Percentiles rank a stretch among this genome's conserved stretches.
phyloP scores from a whole-genome alignment of 2,888 invertebrate genomes.

The Aphrophora alni region DNA sequence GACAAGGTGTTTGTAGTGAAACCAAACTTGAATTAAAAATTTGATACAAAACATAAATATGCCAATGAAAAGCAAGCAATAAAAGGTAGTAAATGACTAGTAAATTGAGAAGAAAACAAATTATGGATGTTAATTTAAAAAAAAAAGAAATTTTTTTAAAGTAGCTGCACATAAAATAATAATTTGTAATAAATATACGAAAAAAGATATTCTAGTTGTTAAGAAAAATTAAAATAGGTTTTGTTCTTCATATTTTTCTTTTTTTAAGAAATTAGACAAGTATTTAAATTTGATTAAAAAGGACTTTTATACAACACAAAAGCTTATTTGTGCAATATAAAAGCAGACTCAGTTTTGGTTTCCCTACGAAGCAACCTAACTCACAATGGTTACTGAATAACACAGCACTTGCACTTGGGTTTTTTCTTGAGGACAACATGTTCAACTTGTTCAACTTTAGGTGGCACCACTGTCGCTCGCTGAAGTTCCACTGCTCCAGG shows the following conservation, averaged over 20 bases:
- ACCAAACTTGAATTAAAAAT: neutral
- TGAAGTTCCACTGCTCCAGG: slow-evolving; percentile 65
- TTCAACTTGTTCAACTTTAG: slow-evolving; percentile 80
- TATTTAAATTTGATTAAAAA: neutral
- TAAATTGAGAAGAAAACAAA: neutral
- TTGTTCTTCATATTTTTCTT: no score
- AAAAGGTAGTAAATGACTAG: neutral
- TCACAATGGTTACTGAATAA: slow-evolving; percentile 74
- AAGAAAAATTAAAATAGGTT: no score
- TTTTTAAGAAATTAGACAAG: no score
- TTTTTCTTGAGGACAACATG: slow-evolving; percentile 94
- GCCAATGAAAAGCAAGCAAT: no score
- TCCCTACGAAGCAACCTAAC: neutral
- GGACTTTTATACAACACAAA: neutral
- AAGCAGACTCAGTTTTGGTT: neutral
- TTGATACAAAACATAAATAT: no score
- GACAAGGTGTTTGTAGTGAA: neutral
- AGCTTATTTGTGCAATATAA: slow-evolving; percentile 7
- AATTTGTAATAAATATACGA: no score
- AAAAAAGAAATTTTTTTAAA: no score
- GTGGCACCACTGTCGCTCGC: slow-evolving; percentile 72
- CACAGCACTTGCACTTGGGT: slow-evolving; percentile 95
- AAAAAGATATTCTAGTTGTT: no score
- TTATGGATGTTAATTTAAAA: neutral
- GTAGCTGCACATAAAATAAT: neutral